Percentiles rank a stretch among this genome's conserved stretches.
Evolutionary conservation across 2,113 vertebrate genomes (phyloP).

Genomic region (Dissostichus mawsoni): DNA sequence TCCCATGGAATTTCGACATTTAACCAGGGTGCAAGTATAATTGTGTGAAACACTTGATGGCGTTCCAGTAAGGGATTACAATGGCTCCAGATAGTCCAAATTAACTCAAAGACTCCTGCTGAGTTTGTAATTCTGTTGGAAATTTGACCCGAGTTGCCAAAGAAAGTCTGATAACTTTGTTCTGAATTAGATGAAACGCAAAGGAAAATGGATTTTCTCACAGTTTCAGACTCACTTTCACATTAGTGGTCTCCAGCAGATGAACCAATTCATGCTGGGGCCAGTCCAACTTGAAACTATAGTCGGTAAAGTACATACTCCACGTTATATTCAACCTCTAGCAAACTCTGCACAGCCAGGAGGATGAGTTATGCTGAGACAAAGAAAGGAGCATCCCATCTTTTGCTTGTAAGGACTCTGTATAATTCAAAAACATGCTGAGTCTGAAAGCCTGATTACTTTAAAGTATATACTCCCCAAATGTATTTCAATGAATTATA

Average conservation of each 20-base stretch:
- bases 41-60: constrained; percentile 8
- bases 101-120: constrained; percentile 10
- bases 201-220: not conserved
- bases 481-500: not conserved
- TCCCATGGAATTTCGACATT: not conserved
- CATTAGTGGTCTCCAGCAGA: constrained; percentile 8
- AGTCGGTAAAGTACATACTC: not conserved
- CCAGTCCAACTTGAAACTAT: constrained; percentile 4
- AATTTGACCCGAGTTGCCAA: constrained; percentile 6
- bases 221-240: constrained; percentile 2
- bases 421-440: constrained; percentile 15
- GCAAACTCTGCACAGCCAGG: constrained; percentile 1
- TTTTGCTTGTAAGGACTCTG: not conserved
- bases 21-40: not conserved
- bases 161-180: constrained; percentile 29
- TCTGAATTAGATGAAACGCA: constrained; percentile 17
- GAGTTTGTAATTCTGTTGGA: constrained; percentile 32
- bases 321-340: not conserved
- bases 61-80: constrained; percentile 32
- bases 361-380: constrained; percentile 28
- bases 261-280: not conserved
- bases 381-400: constrained; percentile 9
- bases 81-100: constrained; percentile 20
- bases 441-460: constrained; percentile 19
- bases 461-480: not conserved